Evolutionary conservation across 1,140 invertebrate genomes (phyloP).

Genomic region (Pogonus chalceus): DNA sequence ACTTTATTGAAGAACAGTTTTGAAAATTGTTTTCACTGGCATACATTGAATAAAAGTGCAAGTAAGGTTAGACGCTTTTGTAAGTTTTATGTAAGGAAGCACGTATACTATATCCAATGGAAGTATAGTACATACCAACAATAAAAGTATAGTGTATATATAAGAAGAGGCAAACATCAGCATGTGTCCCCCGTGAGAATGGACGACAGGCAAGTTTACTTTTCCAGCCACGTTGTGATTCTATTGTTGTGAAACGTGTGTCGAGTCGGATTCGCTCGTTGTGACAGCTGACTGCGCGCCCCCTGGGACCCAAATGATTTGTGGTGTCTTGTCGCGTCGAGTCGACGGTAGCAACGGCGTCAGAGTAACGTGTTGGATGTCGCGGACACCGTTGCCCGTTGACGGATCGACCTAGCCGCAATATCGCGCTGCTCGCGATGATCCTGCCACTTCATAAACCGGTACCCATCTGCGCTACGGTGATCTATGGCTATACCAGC

Average conservation of each 20-base stretch:
- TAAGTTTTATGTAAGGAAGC: too few species aligned
- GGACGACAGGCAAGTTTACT: constrained; percentile 22
- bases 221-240: constrained; percentile 32
- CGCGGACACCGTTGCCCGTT: constrained; percentile 4
- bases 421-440: neutral
- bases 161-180: too few species aligned
- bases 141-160: too few species aligned
- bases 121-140: too few species aligned
- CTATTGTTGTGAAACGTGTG: constrained; percentile 34
- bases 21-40: too few species aligned
- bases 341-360: too few species aligned
- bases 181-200: constrained; percentile 14
- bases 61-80: too few species aligned
- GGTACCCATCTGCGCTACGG: neutral
- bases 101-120: too few species aligned
- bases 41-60: too few species aligned
- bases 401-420: neutral
- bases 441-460: constrained; percentile 1
- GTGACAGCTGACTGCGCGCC: constrained; percentile 29
- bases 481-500: neutral
- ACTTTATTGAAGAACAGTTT: too few species aligned
- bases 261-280: constrained; percentile 29
- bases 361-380: neutral
- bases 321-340: constrained; percentile 17
- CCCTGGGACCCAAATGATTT: constrained; percentile 25